Evolutionary conservation across 2,113 vertebrate genomes (phyloP).

Genomic region (Ceratotherium simum): DNA sequence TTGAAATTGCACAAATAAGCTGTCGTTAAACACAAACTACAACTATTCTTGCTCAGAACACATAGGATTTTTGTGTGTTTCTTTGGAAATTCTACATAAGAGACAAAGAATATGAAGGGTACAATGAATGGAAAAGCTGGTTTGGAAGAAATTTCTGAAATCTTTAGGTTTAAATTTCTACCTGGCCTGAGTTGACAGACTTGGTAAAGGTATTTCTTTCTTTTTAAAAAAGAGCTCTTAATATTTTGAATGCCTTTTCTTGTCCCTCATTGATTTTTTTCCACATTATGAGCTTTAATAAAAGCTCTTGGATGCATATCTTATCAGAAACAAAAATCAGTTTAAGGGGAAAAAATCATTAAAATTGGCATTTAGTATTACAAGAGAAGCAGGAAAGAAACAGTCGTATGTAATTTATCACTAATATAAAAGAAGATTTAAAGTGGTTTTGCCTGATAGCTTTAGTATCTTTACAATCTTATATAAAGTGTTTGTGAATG

Average conservation of each 20-base stretch:
- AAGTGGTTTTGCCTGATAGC: neutral
- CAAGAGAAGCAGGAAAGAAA: neutral
- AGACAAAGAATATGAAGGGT: neutral
- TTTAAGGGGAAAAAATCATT: neutral
- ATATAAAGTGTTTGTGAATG: neutral
- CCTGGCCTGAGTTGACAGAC: neutral
- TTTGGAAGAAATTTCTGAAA: neutral
- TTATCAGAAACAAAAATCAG: neutral
- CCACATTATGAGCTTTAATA: neutral
- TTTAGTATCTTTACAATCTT: neutral
- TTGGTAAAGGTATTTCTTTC: neutral
- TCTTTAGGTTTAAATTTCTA: neutral
- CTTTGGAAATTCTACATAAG: neutral
- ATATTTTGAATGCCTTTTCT: neutral
- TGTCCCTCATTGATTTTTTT: neutral
- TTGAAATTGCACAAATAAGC: neutral
- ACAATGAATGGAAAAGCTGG: neutral
- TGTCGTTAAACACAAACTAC: conserved; percentile 29
- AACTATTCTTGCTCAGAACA: neutral
- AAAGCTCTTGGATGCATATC: neutral
- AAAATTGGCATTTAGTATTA: neutral
- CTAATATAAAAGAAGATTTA: neutral
- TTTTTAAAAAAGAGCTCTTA: neutral
- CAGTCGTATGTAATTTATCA: neutral
- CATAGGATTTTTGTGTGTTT: neutral